Base-by-base conservation (phyloP, 2,888 invertebrate genomes). In the Agrilus cyanescens region DNA sequence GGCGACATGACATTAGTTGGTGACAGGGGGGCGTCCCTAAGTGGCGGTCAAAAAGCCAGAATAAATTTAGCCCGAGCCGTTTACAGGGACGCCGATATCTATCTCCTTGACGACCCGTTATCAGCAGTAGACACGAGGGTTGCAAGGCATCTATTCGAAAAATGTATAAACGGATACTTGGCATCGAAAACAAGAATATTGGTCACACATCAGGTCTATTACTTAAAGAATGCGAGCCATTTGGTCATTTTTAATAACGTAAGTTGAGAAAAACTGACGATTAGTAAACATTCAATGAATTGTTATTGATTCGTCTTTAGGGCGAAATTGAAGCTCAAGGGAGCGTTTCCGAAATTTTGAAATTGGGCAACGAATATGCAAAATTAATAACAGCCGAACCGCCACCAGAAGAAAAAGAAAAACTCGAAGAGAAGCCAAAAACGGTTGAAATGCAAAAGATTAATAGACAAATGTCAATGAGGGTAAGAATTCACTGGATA, bases 121-220 rank as follows among this genome's bases (percentile, higher is more conserved):
- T 85, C 85, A n/a, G 88, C 89, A 3, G 88, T 89, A 3, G 89
- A 90, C 58, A 75, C 84, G 0, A 80, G 82, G 49, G 88, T 89
- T 1, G 82, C 85, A 0, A 75, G 81, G 43, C 81, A 82, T 57
- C 66, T 90, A 35, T 88, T 85, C 59, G 80, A 86, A 43, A 75
- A 83, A 57, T 89, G 86, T 57, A 82, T 88, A 47, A 74, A 73
- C 50, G 76, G 74, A 0, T 76, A 75, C 54, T 68, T 89, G 48
- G 71, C 70, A 36, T 69, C 75, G 4, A 80, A 80, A 57, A 83
- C 85, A 0, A 71, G 83, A 35, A 75, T 90, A 44, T 73, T 90
- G 12, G 84, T 88, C 45, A 90, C 90, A 0, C 89, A 91, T 69
- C 89, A 90, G 62, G 73, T 88, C n/a, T 87, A 90, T 57, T 83